These are phyloP conservation scores for Aphodius granarius DNA, from an alignment of 2,888 invertebrate genomes.

Conservation along the genomic window DNA sequence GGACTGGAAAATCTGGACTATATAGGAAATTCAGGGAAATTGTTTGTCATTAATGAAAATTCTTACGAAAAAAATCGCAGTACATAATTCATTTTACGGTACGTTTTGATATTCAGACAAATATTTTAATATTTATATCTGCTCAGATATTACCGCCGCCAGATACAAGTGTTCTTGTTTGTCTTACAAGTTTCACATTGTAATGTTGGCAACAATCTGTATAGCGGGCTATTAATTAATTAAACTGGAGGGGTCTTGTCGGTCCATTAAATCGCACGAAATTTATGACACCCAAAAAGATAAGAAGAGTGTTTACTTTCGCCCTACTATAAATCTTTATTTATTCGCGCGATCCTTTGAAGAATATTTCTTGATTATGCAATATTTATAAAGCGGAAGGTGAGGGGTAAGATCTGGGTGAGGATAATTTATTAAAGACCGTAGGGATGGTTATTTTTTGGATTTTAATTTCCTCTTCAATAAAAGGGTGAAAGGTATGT, in stretches of 20 bases:
- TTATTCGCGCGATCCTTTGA: background rate
- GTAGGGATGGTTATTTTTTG: background rate
- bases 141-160: background rate
- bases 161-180: background rate
- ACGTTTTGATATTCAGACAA: too few relatives aligned
- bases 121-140: background rate
- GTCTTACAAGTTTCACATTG: background rate
- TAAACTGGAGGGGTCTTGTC: background rate
- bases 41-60: too few relatives aligned
- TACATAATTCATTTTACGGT: too few relatives aligned
- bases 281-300: background rate
- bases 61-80: too few relatives aligned
- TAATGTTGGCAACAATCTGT: background rate
- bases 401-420: background rate
- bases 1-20: too few relatives aligned
- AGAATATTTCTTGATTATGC: background rate
- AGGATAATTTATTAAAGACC: background rate
- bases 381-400: background rate
- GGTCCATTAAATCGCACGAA: background rate
- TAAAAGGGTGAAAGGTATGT: too few relatives aligned
- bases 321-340: background rate
- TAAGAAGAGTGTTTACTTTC: background rate
- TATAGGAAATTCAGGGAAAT: too few relatives aligned
- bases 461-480: too few relatives aligned
- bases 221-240: background rate